Conservation (phyloP, 2,888 invertebrate genomes). For the Agrochola macilenta region DNA sequence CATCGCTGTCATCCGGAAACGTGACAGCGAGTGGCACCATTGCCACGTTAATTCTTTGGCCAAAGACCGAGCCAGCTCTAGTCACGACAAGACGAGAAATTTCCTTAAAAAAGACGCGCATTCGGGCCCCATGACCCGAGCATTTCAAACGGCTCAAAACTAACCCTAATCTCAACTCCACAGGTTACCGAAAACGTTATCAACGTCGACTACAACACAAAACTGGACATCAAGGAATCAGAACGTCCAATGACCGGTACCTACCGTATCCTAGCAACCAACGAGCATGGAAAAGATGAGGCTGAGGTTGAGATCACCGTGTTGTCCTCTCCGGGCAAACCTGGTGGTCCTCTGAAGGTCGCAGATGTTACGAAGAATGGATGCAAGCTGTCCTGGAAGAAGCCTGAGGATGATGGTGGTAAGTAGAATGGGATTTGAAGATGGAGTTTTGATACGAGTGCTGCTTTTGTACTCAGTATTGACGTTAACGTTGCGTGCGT, state of each 20-base stretch:
- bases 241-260: conserved; percentile 96
- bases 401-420: conserved; percentile 98
- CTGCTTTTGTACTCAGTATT: not conserved
- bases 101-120: too few species aligned
- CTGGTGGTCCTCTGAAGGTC: conserved; percentile 97
- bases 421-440: conserved; percentile 54
- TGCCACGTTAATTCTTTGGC: too few species aligned
- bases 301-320: conserved; percentile 98
- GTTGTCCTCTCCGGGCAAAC: conserved; percentile 95
- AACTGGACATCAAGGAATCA: conserved; percentile 94
- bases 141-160: too few species aligned
- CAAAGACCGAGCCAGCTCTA: too few species aligned
- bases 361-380: conserved; percentile 97
- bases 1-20: too few species aligned
- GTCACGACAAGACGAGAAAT: too few species aligned
- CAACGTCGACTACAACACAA: conserved; percentile 97
- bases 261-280: conserved; percentile 97
- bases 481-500: not conserved
- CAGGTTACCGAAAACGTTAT: conserved; percentile 93
- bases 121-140: too few species aligned
- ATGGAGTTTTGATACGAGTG: not conserved
- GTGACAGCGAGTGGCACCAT: too few species aligned
- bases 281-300: conserved; percentile 97
- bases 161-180: not conserved
- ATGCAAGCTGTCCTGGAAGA: conserved; percentile 97